A percentile compares a stretch with the other conserved stretches of the same genome.
Evolutionary conservation across 2,797 vertebrate genomes (phyloP).

Genomic region (Melanotaenia boesemani): DNA sequence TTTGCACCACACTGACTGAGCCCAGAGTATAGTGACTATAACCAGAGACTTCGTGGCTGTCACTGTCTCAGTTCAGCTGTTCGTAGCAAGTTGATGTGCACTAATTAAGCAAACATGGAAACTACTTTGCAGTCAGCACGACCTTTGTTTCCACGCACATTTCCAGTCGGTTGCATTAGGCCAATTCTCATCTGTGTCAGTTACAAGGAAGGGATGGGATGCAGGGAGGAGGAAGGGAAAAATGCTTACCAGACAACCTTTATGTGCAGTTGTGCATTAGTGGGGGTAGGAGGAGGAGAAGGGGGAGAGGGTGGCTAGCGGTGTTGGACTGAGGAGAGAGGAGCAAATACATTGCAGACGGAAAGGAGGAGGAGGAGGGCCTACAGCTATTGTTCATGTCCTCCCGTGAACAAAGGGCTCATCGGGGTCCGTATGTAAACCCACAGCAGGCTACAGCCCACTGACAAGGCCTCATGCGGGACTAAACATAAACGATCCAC

Average conservation of each 20-base stretch:
- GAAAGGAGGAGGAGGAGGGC: constrained; percentile 83
- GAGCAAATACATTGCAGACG: constrained; percentile 81
- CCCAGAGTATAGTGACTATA: not conserved
- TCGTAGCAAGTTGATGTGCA: constrained; percentile 55
- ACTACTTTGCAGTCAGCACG: constrained; percentile 64
- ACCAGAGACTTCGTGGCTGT: constrained; percentile 26
- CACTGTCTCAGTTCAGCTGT: constrained; percentile 51
- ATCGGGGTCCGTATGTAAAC: constrained; percentile 84
- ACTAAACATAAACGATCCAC: constrained; percentile 74
- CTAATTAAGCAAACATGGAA: constrained; percentile 71
- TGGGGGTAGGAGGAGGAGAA: constrained; percentile 50
- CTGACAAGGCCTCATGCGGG: constrained; percentile 82
- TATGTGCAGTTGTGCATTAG: constrained; percentile 78
- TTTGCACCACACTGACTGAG: constrained; percentile 1
- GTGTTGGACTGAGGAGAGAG: constrained; percentile 79
- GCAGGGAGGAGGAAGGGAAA: constrained; percentile 65
- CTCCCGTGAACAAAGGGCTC: constrained; percentile 86
- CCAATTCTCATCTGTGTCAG: constrained; percentile 79
- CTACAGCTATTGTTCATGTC: constrained; percentile 88
- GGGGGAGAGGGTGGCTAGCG: constrained; percentile 69
- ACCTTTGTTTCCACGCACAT: constrained; percentile 57
- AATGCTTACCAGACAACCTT: constrained; percentile 81
- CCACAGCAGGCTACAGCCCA: constrained; percentile 81
- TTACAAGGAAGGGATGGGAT: constrained; percentile 67
- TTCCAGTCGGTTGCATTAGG: constrained; percentile 68